Base-by-base conservation (phyloP, 2,888 invertebrate species). In the Phengaris alcon region DNA sequence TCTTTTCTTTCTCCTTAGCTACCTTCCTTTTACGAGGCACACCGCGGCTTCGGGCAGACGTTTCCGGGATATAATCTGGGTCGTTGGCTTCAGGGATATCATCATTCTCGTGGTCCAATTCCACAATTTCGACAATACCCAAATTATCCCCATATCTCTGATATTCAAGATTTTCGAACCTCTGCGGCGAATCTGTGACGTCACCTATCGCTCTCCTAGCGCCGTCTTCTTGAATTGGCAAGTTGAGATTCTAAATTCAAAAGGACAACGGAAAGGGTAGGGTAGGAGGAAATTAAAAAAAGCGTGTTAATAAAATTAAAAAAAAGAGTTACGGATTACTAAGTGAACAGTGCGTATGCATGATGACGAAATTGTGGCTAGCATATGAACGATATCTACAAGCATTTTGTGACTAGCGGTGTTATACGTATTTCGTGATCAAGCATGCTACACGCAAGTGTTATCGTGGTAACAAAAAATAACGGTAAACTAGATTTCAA, bases 291-390 rank as follows among this genome's bases (percentile, higher is more conserved):
- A 92, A 90, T 52, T 91, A 90, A 93, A 94, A 93, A 93, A 93
- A 94, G 93, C 93, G 90, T 92, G 94, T 94, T 94, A 94, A 94
- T 93, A 90, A 90, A 93, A 92, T 88, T 35, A 35, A 86, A 90
- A 90, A 90, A 82, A 83, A 82, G 22, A 89, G 88, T 88, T 81
- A 82, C 82, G 81, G 82, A 81, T 80, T 79, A 79, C 79, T 79
- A 79, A 76, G 78, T 77, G 81, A 77, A 77, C 72, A 48, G 80
- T 81, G 84, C 83, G 82, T 87, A 89, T 89, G 90, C 84, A 83
- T 84, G 87, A 88, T 87, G 85, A 88, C 88, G 79, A 79, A 78
- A 77, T 57, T 44, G 57, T 54, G 68, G n/a, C 35, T 35, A 46
- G 6, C 12, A n/a, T 68, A 69, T 75, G 57, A 57, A 57, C 35